These are phyloP conservation scores for Procavia capensis DNA, from an alignment of 2,113 vertebrate genomes.

Conservation along the genomic window DNA sequence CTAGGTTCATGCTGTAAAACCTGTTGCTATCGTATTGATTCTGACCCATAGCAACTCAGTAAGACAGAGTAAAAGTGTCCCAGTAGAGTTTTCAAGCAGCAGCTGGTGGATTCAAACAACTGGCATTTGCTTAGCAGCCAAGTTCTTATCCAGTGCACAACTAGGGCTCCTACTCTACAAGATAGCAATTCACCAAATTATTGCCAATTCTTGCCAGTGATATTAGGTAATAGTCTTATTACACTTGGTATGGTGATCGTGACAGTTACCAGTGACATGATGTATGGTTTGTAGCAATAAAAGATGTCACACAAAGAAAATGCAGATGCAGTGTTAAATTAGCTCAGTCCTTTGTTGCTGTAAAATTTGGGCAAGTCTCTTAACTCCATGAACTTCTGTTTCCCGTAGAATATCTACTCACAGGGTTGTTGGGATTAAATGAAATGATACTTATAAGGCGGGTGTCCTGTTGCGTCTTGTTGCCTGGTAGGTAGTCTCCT, in stretches of 20 bases:
- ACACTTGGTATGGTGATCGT: not conserved
- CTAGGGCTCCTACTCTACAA: not conserved
- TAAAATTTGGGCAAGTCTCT: not conserved
- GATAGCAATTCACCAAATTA: slow-evolving; percentile 42
- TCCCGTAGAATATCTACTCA: not conserved
- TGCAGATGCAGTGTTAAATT: not conserved
- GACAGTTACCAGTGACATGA: not conserved
- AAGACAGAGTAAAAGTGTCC: too few relatives aligned
- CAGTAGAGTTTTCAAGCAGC: too few relatives aligned
- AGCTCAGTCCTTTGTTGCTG: not conserved
- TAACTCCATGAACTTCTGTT: not conserved
- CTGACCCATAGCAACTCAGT: too few relatives aligned
- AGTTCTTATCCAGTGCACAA: too few relatives aligned
- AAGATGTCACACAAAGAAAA: not conserved
- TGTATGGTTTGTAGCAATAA: not conserved
- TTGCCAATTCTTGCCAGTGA: not conserved
- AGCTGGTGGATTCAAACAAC: too few relatives aligned
- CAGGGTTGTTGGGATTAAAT: not conserved
- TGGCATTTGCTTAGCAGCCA: too few relatives aligned
- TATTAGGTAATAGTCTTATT: not conserved
- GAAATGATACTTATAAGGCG: not conserved
- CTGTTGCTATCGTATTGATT: too few relatives aligned
- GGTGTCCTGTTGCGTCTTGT: not conserved
- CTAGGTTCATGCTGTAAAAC: not conserved
- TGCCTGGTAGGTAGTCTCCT: not conserved